Evolutionary conservation across 2,888 invertebrate genomes (phyloP), one percentile per base, ranked within the genome.

Genomic region (Cantharis lateralis): DNA sequence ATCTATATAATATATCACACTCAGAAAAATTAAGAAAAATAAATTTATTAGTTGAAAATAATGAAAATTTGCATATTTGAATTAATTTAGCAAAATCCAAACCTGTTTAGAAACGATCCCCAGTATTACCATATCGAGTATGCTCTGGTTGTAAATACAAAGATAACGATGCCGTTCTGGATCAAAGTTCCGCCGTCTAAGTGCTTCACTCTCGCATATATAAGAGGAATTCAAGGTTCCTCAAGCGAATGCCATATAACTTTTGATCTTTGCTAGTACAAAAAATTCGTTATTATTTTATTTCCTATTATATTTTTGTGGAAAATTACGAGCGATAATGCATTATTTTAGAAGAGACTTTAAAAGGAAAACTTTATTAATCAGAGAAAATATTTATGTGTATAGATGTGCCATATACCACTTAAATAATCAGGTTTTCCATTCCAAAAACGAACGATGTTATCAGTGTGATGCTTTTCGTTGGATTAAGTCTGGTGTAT

Each of bases 151-250:
- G 79, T 81, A 81, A 82, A 81, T 81, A 80, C 80, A 82, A 81
- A 82, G 81, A 82, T 82, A 82, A 82, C 81, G 82, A 82, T 79
- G 79, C 82, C 79, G 79, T 80, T 75, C 75, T 72, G 78, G 81
- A 82, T 82, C 82, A 82, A 82, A 81, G 82, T 82, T 80, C 82
- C 82, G 81, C 78, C 80, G 77, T 80, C 81, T 80, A 79, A 82
- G 82, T 81, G 78, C 80, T 81, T 78, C 76, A 78, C 82, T 80
- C 80, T 78, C 76, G 80, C 80, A 79, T 80, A 77, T 75, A 81
- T 80, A 82, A 82, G 80, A 80, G 81, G 71, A 78, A 82, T 82
- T 82, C 81, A 81, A 82, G 81, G 78, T 80, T 82, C 80, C 77
- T 82, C 81, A 79, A 81, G 80, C 81, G 81, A 77, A 80, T 71